phyloP scores from a whole-genome alignment of 2,797 vertebrate genomes.

The Ficedula albicollis region DNA sequence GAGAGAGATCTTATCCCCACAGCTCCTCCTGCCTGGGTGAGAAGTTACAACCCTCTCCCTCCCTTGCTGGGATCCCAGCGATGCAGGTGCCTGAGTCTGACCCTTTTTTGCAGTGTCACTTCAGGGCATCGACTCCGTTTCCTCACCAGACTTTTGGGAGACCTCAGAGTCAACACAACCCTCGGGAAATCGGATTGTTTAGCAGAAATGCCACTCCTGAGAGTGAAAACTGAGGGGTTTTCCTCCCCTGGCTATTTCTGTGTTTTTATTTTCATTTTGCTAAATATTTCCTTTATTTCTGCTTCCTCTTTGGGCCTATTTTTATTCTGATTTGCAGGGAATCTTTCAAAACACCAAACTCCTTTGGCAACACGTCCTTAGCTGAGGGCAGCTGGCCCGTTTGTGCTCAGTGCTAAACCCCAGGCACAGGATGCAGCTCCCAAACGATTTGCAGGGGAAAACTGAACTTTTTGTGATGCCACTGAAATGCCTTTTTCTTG shows the following conservation, averaged over 20 bases:
- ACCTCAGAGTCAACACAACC: fast-evolving
- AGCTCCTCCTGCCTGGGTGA: not conserved
- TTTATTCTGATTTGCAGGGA: not conserved
- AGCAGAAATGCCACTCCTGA: not conserved
- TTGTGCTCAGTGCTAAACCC: not conserved
- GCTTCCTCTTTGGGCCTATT: constrained; percentile 5
- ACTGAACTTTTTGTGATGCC: not conserved
- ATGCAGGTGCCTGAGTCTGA: not conserved
- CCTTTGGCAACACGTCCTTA: not conserved
- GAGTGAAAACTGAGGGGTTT: not conserved
- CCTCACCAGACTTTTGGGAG: not conserved
- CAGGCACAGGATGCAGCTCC: not conserved
- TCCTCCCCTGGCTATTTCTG: not conserved
- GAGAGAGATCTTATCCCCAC: not conserved
- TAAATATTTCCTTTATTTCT: not conserved
- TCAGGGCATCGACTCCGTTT: fast-evolving
- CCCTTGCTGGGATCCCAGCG: fast-evolving
- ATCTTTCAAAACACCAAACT: not conserved
- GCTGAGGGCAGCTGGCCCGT: not conserved
- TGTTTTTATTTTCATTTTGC: constrained; percentile 31
- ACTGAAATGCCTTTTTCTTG: not conserved
- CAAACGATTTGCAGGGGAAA: not conserved
- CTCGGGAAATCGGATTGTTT: not conserved
- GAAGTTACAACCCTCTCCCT: not conserved
- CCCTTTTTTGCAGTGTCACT: not conserved